Evolutionary conservation across 1,140 invertebrate species (phyloP).

Genomic region (Lasioglossum baleicum): DNA sequence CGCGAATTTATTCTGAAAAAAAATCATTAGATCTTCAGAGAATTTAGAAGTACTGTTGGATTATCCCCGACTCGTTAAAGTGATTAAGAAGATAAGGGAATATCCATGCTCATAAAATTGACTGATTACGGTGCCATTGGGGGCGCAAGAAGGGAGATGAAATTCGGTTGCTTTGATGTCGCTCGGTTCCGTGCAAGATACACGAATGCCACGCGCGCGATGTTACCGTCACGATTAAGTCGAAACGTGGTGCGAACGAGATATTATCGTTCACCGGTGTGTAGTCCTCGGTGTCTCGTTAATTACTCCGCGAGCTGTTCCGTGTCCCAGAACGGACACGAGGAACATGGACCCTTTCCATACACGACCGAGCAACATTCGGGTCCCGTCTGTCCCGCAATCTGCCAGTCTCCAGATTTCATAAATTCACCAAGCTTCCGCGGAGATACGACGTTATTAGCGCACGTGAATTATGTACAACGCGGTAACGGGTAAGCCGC

Average conservation of each 20-base stretch:
- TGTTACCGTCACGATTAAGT: conserved; percentile 28
- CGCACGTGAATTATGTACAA: neutral
- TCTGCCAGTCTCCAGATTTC: too few species aligned
- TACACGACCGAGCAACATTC: conserved; percentile 1
- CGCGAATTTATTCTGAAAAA: too few species aligned
- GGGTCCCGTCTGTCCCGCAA: too few species aligned
- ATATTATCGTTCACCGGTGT: conserved; percentile 29
- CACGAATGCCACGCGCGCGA: conserved; percentile 32
- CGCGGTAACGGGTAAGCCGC: neutral
- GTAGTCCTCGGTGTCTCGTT: conserved; percentile 28
- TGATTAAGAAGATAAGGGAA: too few species aligned
- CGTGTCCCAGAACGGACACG: conserved; percentile 16
- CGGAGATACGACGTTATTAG: too few species aligned
- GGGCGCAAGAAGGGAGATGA: neutral
- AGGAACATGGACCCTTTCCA: conserved; percentile 2
- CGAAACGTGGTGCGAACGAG: conserved; percentile 30
- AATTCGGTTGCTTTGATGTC: neutral
- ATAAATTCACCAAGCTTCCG: too few species aligned
- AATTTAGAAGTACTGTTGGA: too few species aligned
- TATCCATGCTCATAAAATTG: too few species aligned
- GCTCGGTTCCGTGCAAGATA: conserved; percentile 8
- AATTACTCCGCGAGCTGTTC: conserved; percentile 16
- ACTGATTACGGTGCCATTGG: too few species aligned
- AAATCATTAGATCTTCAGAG: too few species aligned
- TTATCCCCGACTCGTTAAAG: too few species aligned